Conservation (phyloP, 2,797 vertebrate genomes). For the Manis javanica region DNA sequence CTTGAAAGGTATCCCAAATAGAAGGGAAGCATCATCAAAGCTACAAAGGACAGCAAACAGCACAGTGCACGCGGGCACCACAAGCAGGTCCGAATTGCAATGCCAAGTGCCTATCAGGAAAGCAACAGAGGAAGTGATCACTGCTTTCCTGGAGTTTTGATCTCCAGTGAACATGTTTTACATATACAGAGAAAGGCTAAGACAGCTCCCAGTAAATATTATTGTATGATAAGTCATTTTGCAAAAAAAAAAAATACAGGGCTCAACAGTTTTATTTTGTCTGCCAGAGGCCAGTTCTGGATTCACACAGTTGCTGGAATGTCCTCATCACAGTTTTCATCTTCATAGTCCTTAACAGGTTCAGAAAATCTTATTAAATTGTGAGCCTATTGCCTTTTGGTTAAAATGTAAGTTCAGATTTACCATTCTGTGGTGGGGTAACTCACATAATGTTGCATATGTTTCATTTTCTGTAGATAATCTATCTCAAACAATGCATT, state of each 20-base stretch:
- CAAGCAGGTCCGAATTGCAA: too few relatives aligned
- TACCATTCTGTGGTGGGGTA: not conserved
- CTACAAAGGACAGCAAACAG: not conserved
- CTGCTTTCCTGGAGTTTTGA: not conserved
- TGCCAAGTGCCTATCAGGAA: rapidly evolving
- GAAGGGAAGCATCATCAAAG: not conserved
- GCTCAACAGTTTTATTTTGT: not conserved
- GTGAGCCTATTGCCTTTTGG: not conserved
- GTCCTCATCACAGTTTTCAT: not conserved
- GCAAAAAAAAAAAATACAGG: not conserved
- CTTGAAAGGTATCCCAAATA: not conserved
- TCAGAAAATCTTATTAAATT: not conserved
- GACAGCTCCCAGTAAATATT: not conserved
- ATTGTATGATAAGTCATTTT: not conserved
- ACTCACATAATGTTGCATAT: not conserved
- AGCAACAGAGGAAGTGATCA: not conserved
- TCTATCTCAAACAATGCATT: not conserved
- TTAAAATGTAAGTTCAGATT: not conserved
- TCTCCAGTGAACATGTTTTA: not conserved
- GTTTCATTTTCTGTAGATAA: not conserved
- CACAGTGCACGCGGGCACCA: rapidly evolving
- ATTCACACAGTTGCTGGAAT: not conserved
- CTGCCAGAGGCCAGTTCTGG: not conserved
- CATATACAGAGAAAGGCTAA: not conserved
- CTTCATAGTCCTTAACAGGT: not conserved